Evolutionary conservation across 2,888 invertebrate species (phyloP).

Genomic region (Mallateleia sp.): DNA sequence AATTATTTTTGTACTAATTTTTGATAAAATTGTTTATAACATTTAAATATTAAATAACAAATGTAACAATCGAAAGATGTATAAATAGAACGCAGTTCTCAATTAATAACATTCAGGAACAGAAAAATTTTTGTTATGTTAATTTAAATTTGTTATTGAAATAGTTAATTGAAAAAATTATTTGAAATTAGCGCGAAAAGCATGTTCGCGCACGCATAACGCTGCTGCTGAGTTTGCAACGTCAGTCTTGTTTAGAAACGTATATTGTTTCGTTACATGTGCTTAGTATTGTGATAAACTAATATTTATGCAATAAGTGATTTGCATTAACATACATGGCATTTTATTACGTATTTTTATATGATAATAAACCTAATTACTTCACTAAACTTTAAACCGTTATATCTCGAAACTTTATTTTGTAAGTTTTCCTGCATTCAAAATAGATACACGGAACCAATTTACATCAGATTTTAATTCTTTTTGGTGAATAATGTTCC

Average conservation of each 20-base stretch:
- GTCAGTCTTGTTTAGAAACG: neutral
- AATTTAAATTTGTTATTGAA: conserved; percentile 8
- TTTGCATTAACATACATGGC: conserved; percentile 1
- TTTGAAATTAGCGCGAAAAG: conserved; percentile 8
- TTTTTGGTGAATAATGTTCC: no score
- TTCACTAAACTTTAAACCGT: no score
- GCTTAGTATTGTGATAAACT: neutral
- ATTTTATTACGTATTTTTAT: no score
- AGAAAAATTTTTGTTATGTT: neutral
- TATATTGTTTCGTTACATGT: neutral
- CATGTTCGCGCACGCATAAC: conserved; percentile 5
- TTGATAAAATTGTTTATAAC: conserved; percentile 14
- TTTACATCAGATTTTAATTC: no score
- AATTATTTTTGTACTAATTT: conserved; percentile 1
- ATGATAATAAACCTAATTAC: no score
- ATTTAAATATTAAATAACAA: conserved; percentile 21
- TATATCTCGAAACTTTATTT: no score
- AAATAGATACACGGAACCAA: no score
- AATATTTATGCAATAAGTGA: neutral
- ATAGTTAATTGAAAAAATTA: neutral
- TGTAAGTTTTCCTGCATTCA: no score
- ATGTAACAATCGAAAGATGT: conserved; percentile 3
- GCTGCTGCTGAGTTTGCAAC: conserved; percentile 8
- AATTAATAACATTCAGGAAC: conserved; percentile 6
- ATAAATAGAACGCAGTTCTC: conserved; percentile 14